phyloP scores from a whole-genome alignment of 1,140 invertebrate species.

The Caenorhabditis inopinata region DNA sequence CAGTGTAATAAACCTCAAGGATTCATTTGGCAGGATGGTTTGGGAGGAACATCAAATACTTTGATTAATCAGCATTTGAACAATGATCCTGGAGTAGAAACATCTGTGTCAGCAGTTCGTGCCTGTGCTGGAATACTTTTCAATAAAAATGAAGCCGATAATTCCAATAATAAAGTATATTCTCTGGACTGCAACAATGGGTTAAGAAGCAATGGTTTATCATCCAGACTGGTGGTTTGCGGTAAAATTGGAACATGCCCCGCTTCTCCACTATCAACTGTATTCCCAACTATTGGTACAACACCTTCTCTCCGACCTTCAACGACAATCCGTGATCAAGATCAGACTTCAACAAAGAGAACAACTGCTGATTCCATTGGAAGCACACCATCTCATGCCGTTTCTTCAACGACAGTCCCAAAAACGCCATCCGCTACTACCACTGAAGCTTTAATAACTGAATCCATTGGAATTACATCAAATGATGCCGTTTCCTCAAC shows the following conservation, averaged over 20 bases:
- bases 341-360: no score
- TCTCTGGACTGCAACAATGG: not conserved
- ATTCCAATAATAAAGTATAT: not conserved
- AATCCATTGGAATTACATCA: not conserved
- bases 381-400: no score
- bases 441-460: not conserved
- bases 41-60: not conserved
- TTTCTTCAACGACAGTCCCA: no score
- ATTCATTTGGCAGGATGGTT: conserved; percentile 2
- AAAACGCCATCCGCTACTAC: not conserved
- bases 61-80: not conserved
- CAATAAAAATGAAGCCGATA: not conserved
- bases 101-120: not conserved
- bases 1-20: not conserved
- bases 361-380: no score
- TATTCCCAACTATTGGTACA: no score
- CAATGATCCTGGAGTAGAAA: not conserved
- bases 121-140: not conserved
- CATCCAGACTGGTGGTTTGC: not conserved
- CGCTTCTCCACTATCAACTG: not conserved
- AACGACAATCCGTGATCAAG: no score
- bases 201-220: not conserved
- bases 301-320: no score
- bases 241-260: not conserved
- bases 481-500: not conserved